Base-by-base conservation (phyloP, 2,113 vertebrate species). In the Rattus norvegicus region DNA sequence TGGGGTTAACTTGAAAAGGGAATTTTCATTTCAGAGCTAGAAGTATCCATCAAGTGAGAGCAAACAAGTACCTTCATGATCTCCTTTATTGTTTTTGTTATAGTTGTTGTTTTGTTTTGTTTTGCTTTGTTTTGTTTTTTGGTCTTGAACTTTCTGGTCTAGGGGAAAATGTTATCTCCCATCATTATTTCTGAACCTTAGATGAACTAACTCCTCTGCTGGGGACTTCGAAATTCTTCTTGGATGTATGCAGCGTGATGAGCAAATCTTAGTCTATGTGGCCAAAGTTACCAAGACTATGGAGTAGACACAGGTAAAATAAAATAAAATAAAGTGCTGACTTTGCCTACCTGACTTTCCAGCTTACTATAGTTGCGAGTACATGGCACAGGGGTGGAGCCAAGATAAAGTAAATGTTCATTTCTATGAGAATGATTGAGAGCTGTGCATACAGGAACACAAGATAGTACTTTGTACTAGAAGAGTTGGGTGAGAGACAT, bases 161-260 rank as follows among this genome's bases (percentile, higher is more conserved):
- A 20, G 6, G 65, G 54, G 85, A 94, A 67, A 92, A 75, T 85
- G 63, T 70, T 92, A 87, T 54, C 73, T 87, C 79, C 84, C 56
- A 49, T 86, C 36, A 59, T 94, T 85, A 73, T 93, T 93, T 97
- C 73, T 88, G 65, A 96, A 70, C 22, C 30, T 47, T 14, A 73
- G 80, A 81, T 86, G 72, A 63, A 73, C 36, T 67, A 77, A 33
- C 63, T 96, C 93, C 97, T 63, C 92, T 94, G 47, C 88, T 90
- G 0, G 54, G 47, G 85, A 77, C 9, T 95, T 87, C 79, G 20
- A 81, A 16, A 6, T 92, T 59, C 65, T 76, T 89, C 49, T 83
- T 84, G 28, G 47, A 75, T 85, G 24, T 83, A 84, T 83, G 4
- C 69, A 87, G 33, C n/a, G 17, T 72, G 63, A 70, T 92, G 85